A percentile compares a stretch with the other conserved stretches of the same genome.
Evolutionary conservation across 2,113 vertebrate genomes (phyloP).

Genomic region (Etheostoma cragini): DNA sequence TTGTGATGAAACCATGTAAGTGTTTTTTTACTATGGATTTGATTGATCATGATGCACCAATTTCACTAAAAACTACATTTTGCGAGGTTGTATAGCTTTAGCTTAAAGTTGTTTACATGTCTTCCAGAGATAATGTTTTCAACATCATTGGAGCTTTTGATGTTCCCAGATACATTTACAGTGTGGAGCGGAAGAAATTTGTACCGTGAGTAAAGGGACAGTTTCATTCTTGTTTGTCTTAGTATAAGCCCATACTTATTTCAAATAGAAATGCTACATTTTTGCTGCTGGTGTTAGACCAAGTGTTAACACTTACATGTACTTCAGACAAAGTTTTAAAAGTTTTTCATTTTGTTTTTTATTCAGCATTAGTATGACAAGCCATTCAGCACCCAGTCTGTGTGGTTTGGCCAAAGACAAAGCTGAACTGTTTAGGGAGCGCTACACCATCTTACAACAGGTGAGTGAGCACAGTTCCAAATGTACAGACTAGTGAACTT

Average conservation of each 20-base stretch:
- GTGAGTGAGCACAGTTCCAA: conserved; percentile 49
- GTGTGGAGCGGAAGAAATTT: conserved; percentile 95
- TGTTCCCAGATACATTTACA: conserved; percentile 94
- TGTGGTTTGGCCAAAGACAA: conserved; percentile 93
- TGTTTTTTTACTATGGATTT: conserved; percentile 6
- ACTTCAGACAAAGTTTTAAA: neutral
- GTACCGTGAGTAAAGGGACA: conserved; percentile 89
- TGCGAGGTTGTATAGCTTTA: neutral
- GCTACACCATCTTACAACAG: conserved; percentile 94
- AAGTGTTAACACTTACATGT: neutral
- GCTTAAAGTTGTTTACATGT: neutral
- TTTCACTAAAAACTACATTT: neutral
- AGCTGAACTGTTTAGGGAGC: conserved; percentile 94
- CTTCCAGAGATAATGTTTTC: conserved; percentile 93
- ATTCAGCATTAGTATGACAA: conserved; percentile 90
- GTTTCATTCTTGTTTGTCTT: neutral
- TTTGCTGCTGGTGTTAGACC: neutral
- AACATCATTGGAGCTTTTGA: conserved; percentile 98
- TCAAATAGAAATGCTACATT: neutral
- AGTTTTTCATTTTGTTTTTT: conserved; percentile 6
- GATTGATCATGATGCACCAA: neutral
- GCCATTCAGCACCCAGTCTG: conserved; percentile 85
- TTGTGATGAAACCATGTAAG: conserved; percentile 91
- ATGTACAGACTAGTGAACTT: neutral
- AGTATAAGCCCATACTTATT: neutral